Conservation (phyloP, 2,888 invertebrate species). For the Diogma glabrata region DNA sequence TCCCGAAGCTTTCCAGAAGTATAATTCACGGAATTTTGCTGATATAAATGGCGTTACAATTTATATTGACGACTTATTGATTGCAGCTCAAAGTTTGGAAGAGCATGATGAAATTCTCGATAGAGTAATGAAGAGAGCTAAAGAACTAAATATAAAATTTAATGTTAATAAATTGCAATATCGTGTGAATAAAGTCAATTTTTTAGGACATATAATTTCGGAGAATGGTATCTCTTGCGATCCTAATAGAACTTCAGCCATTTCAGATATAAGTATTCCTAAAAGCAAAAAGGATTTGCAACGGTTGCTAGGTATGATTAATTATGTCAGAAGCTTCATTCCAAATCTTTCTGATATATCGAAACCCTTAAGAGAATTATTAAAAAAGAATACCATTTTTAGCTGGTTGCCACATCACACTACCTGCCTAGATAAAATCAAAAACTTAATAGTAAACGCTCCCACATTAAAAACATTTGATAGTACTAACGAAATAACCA, state of each 20-base stretch:
- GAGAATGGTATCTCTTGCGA: neutral
- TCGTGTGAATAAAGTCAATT: neutral
- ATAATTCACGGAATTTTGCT: neutral
- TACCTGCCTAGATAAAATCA: constrained; percentile 12
- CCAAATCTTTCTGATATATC: constrained; percentile 16
- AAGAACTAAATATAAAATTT: too few species aligned
- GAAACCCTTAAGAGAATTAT: constrained; percentile 15
- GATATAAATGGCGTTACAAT: too few species aligned
- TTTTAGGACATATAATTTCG: neutral
- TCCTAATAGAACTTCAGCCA: neutral
- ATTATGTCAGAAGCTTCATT: constrained; percentile 16
- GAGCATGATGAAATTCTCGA: neutral
- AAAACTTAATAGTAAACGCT: constrained; percentile 13
- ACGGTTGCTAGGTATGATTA: constrained; percentile 15
- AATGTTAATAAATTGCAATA: too few species aligned
- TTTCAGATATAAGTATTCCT: neutral
- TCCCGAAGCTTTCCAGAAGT: neutral
- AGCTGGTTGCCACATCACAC: constrained; percentile 13
- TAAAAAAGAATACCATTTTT: constrained; percentile 15
- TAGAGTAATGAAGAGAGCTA: too few species aligned
- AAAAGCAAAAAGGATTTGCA: neutral
- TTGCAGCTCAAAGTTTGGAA: neutral
- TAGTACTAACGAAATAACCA: constrained; percentile 12
- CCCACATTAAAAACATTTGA: constrained; percentile 14
- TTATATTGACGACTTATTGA: too few species aligned